Evolutionary conservation across 2,797 vertebrate genomes (phyloP), one percentile per base, ranked within the genome.

Genomic region (Holocentrus rufus): DNA sequence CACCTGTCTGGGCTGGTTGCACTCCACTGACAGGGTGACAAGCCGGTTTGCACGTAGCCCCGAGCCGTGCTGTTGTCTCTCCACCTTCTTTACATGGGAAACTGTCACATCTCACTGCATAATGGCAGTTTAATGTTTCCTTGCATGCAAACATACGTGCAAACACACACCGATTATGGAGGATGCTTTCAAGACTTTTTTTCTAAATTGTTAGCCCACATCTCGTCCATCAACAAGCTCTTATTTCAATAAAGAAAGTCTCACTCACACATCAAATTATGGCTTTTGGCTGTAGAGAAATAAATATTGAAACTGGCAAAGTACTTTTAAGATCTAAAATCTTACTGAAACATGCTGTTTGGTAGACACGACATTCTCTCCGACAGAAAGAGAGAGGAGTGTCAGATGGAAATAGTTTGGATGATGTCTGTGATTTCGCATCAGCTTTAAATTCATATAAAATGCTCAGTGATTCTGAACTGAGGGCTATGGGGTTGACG

Each of bases 31-130:
- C 39, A 52, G 63, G 57, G 85, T 81, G 57, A 83, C 86, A 83
- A 73, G 70, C 72, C 69, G 83, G 69, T 78, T 82, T 77, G 65
- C 69, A 80, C 86, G 69, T 69, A 54, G 62, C 57, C 71, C 53
- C 5, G 44, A 64, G 79, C 75, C 39, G 53, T 61, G 34, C 47
- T 47, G 20, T 60, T 67, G 5, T 23, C 25, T n/a, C 46, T 49
- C 44, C 15, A 27, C 25, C 49, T 31, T 69, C 36, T 72, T 72
- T 49, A 14, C 57, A 47, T 52, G 49, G 10, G 34, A 49, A 1
- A 20, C 13, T 58, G 72, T 59, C 47, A 65, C 22, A 34, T 70
- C 55, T 63, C 4, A 49, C 4, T 53, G 47, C 42, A 69, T 72
- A 80, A 75, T 18, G 62, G 56, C 31, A 47, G 58, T 52, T 72